These are phyloP conservation scores for Diplosoma virens DNA, from an alignment of 23 tunicate species.

Conservation along the genomic window DNA sequence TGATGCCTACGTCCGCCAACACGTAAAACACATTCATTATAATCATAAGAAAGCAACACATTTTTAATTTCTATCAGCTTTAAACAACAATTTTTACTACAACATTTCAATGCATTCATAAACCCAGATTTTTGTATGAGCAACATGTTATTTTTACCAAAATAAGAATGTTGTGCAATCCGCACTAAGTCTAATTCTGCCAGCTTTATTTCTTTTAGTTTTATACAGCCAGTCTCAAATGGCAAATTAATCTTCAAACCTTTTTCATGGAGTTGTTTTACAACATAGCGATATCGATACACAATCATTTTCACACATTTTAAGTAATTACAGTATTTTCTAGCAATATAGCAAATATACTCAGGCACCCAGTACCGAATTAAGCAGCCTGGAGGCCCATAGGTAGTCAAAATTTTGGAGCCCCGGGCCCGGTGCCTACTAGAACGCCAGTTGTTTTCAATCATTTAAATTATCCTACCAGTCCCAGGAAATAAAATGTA, in stretches of 20 bases:
- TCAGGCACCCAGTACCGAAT: too few species aligned
- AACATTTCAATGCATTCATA: background rate
- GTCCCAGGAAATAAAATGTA: too few species aligned
- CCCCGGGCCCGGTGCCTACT: too few species aligned
- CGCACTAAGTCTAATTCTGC: background rate
- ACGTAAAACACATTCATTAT: background rate
- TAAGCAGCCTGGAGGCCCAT: too few species aligned
- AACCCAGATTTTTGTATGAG: background rate
- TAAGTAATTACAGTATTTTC: background rate
- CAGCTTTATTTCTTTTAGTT: background rate
- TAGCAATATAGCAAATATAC: too few species aligned
- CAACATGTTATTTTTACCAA: background rate
- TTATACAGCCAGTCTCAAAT: too few species aligned
- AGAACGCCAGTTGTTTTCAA: too few species aligned
- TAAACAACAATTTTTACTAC: background rate
- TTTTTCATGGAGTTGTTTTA: background rate
- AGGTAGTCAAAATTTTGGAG: too few species aligned
- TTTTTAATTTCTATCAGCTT: background rate
- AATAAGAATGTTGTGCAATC: slow-evolving; percentile 8
- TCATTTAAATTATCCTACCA: too few species aligned
- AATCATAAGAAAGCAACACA: slow-evolving; percentile 1
- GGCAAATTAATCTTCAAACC: background rate
- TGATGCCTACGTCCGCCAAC: slow-evolving; percentile 23
- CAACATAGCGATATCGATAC: slow-evolving; percentile 18
- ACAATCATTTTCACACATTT: slow-evolving; percentile 17